These are phyloP conservation scores for Plebejus argus DNA, from an alignment of 2,888 invertebrate genomes.

Conservation along the genomic window DNA sequence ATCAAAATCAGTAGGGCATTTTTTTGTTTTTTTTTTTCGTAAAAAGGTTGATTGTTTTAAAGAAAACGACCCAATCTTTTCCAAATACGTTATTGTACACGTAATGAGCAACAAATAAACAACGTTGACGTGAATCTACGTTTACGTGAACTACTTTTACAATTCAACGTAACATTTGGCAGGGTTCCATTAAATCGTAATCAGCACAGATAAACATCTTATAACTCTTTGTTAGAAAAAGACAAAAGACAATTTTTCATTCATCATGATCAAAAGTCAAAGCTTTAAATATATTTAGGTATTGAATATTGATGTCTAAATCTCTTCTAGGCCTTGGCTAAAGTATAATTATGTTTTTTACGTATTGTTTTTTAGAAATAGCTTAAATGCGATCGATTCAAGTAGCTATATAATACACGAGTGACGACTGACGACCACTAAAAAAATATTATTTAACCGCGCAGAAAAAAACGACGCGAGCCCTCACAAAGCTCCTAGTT, in stretches of 20 bases:
- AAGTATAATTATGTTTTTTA: no score
- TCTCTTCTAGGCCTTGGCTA: no score
- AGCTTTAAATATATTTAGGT: neutral
- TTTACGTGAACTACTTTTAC: slow-evolving; percentile 8
- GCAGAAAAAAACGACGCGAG: no score
- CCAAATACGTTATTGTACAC: neutral
- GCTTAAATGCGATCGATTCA: no score
- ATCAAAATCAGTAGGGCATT: neutral
- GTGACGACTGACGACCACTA: no score
- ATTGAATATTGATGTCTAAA: no score
- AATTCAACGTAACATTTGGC: slow-evolving; percentile 16
- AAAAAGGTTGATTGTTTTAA: neutral
- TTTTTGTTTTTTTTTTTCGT: neutral
- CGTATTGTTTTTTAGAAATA: no score
- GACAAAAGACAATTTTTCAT: neutral
- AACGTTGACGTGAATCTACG: slow-evolving; percentile 16
- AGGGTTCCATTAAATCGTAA: neutral
- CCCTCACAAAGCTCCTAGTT: no score
- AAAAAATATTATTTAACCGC: no score
- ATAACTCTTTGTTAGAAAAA: neutral
- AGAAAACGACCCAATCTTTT: neutral
- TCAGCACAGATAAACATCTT: neutral
- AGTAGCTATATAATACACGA: no score
- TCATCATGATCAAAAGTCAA: neutral
- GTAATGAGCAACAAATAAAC: slow-evolving; percentile 5